Evolutionary conservation across 35 echinoderm and acorn worm genomes (phyloP), one percentile per base, ranked within the genome.

Genomic region (Patiria miniata): DNA sequence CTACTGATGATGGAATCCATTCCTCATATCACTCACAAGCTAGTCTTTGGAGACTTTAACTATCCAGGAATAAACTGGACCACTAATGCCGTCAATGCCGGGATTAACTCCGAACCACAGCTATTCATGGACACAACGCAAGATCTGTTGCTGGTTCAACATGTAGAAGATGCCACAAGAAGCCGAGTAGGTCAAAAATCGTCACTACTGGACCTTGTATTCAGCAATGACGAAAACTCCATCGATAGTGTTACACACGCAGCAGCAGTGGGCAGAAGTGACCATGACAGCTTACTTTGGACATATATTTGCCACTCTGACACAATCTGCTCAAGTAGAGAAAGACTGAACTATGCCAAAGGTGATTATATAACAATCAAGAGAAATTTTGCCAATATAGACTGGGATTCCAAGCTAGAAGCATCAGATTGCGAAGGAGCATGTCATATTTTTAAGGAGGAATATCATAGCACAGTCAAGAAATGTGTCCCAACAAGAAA

Each of bases 241-340:
- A 22, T 82, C 39, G 51, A 50, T 19, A 23, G 33, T 82, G 5
- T 39, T 6, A 21, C 37, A 39, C n/a, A n/a, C n/a, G n/a, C n/a
- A n/a, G n/a, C n/a, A n/a, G n/a, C 77, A 54, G 38, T 77, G 28
- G 86, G 86, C 33, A 88, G 78, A 51, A 80, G 86, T 57, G 86
- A 88, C 44, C 86, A 80, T 39, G 57, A 86, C 73, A 28, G 39
- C 23, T 5, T 82, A 8, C 61, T 19, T 57, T 88, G 53, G 28
- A n/a, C 32, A 28, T 33, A 16, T 78, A 16, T 1, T 14, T 28
- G 28, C 16, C 32, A 29, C 17, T 78, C 26, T n/a, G 32, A 29
- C 73, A 10, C 12, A 29, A 33, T 16, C 53, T 56, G 53, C 14
- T 56, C 53, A 17, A 56, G n/a, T 12, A 12, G 53, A 56, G 0